Evolutionary conservation across 2,113 vertebrate species (phyloP).

Genomic region (Triplophysa tibetana): DNA sequence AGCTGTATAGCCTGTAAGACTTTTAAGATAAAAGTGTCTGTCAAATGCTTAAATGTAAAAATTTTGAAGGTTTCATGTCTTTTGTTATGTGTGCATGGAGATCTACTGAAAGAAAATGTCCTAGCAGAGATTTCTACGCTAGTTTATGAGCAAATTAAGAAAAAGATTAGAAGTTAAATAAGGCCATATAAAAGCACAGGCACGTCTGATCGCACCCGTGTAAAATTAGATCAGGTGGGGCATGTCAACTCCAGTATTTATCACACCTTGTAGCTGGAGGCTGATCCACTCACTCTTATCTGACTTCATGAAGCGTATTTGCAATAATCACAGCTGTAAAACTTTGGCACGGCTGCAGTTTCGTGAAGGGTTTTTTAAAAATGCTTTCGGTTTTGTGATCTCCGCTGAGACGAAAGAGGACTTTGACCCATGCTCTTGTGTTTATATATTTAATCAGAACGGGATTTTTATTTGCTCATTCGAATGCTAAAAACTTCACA

Average conservation of each 20-base stretch:
- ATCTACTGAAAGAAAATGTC: neutral
- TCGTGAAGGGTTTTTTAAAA: neutral
- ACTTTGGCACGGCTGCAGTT: neutral
- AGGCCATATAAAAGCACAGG: neutral
- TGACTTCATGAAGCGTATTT: neutral
- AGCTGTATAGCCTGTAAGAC: too few relatives aligned
- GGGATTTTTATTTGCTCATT: too few relatives aligned
- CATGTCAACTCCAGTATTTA: conserved; percentile 15
- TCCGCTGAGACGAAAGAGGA: neutral
- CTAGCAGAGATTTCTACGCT: neutral
- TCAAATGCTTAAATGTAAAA: too few relatives aligned
- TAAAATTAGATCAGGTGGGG: conserved; percentile 20
- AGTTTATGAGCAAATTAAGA: neutral
- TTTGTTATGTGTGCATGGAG: too few relatives aligned
- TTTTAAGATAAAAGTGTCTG: too few relatives aligned
- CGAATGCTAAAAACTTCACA: too few relatives aligned
- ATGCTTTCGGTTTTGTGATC: neutral
- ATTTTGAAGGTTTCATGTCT: too few relatives aligned
- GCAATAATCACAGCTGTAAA: conserved; percentile 3
- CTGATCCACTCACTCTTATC: conserved; percentile 9
- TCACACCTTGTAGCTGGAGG: conserved; percentile 16
- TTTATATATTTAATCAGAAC: neutral
- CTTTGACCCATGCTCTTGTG: neutral
- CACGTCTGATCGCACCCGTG: conserved; percentile 6
- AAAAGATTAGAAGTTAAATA: neutral